Percentiles rank a stretch among this genome's conserved stretches.
phyloP scores from a whole-genome alignment of 2,888 invertebrate species.

The Oithona nana region DNA sequence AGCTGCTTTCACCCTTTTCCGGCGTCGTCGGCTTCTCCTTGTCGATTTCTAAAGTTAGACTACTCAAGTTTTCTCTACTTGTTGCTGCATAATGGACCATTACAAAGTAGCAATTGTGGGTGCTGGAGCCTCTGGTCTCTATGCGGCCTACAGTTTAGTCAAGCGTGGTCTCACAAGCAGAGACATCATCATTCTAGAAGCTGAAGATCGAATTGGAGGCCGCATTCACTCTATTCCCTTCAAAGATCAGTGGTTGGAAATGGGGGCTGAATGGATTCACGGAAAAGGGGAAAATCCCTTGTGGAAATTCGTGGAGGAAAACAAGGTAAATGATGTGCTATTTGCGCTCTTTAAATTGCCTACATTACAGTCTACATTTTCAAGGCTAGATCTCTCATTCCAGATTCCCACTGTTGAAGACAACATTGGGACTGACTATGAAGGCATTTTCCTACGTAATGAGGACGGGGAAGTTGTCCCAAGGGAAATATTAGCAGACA shows the following conservation, averaged over 20 bases:
- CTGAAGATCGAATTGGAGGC: slow-evolving; percentile 14
- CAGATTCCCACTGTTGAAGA: not conserved
- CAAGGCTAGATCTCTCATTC: too few species aligned
- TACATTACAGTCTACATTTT: not conserved
- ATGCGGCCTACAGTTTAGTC: not conserved
- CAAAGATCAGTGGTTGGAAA: slow-evolving; percentile 9
- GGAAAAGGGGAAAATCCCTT: slow-evolving; percentile 10
- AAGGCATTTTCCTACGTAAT: slow-evolving; percentile 1
- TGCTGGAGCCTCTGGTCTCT: not conserved
- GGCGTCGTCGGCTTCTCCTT: too few species aligned
- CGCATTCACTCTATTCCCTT: slow-evolving; percentile 13
- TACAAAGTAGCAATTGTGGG: not conserved
- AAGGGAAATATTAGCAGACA: not conserved
- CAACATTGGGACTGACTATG: too few species aligned
- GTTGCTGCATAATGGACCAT: not conserved
- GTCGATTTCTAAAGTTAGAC: too few species aligned
- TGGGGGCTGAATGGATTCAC: slow-evolving; percentile 18
- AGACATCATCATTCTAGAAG: slow-evolving; percentile 10
- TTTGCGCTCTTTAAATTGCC: not conserved
- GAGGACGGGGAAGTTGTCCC: not conserved
- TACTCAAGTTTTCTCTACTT: too few species aligned
- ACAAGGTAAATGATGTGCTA: not conserved
- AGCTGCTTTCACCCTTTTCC: too few species aligned
- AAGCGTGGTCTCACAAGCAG: not conserved
- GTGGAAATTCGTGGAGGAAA: not conserved